Base-by-base conservation (phyloP, 2,888 invertebrate genomes). In the Sinohyriopsis cumingii region DNA sequence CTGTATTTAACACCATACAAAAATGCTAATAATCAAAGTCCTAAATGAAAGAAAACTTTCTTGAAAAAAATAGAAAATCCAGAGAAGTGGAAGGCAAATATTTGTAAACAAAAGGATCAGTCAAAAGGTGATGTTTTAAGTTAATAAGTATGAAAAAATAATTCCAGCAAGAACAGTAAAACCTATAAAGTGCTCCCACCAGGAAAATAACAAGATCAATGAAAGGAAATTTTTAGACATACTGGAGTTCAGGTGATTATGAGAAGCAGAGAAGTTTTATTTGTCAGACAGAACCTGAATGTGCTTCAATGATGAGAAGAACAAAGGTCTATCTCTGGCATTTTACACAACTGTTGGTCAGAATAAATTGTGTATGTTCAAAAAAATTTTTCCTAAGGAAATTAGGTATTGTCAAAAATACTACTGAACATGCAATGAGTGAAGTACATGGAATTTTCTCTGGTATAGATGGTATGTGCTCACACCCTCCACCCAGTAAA, bases 211-310 rank as follows among this genome's bases (percentile, higher is more conserved):
- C 25, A 25, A 3, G 25, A 25, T 25, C 25, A 72, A 2, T 65
- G 79, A 63, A 67, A 71, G 60, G 72, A 73, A 68, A 72, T 15
- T 77, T 77, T 71, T 65, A 73, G 12, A 72, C 68, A 68, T 79
- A 73, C 55, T 75, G 77, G 75, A 74, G 67, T 59, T 56, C 75
- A 25, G 72, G 72, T 12, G 72, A 75, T 25, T 79, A 77, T 68
- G 69, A 71, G 1, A 69, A 71, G n/a, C 77, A 77, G 53, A 77
- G 71, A 59, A 72, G 73, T 56, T 79, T 75, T 69, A 77, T 79
- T 53, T 77, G 75, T 1, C 65, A 53, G 45, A 57, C 20, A 56
- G 19, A 33, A 55, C 5, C 28, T 28, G 28, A 28, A 28, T 28
- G 28, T 5, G 28, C 5, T 28, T 28, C 28, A 28, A 28, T 3